phyloP scores from a whole-genome alignment of 2,113 vertebrate species.

The Apodemus sylvaticus region DNA sequence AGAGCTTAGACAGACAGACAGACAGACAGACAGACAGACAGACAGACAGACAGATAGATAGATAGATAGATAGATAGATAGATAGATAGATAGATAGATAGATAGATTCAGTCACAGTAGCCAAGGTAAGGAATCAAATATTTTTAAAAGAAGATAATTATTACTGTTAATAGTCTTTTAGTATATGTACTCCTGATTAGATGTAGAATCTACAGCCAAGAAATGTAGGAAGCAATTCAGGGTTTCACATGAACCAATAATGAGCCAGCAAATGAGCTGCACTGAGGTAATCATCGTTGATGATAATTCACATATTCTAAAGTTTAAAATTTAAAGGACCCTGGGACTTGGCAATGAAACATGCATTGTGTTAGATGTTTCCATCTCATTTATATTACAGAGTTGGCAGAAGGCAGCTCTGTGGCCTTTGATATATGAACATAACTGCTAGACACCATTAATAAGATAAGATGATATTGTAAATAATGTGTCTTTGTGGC shows the following conservation, averaged over 20 bases:
- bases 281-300: background rate
- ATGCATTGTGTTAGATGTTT: background rate
- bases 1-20: no score
- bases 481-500: constrained; percentile 13
- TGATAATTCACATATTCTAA: background rate
- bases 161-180: background rate
- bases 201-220: background rate
- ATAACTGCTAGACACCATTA: constrained; percentile 33
- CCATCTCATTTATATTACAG: background rate
- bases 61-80: no score
- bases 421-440: background rate
- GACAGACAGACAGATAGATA: no score
- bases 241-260: constrained; percentile 20
- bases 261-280: background rate
- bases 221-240: background rate
- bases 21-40: no score
- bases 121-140: background rate
- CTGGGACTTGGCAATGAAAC: background rate
- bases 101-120: background rate
- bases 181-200: background rate
- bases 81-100: background rate
- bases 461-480: background rate
- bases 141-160: constrained; percentile 19
- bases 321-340: background rate
- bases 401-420: constrained; percentile 11